These are phyloP conservation scores for Drosophila incognita DNA, from an alignment of 2,888 invertebrate genomes.

Conservation along the genomic window DNA sequence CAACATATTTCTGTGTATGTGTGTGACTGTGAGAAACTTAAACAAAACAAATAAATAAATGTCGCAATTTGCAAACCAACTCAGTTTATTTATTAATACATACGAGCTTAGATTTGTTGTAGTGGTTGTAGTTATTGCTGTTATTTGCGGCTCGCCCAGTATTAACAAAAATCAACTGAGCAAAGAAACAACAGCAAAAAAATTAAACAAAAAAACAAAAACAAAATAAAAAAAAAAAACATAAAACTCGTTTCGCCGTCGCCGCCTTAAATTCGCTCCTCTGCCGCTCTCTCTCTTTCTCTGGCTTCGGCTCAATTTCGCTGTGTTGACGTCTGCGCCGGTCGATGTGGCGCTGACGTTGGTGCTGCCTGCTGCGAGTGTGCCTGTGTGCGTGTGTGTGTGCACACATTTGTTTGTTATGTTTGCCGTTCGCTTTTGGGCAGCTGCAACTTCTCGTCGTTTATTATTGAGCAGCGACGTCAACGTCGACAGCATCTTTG, in stretches of 20 bases:
- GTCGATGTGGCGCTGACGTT: constrained; percentile 57
- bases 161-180: constrained; percentile 31
- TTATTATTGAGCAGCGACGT: constrained; percentile 32
- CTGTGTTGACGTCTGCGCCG: constrained; percentile 75
- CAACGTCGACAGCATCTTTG: constrained; percentile 51
- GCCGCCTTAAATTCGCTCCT: constrained; percentile 21
- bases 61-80: constrained; percentile 71
- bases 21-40: constrained; percentile 22
- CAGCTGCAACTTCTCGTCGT: constrained; percentile 52
- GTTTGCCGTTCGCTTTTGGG: constrained; percentile 47
- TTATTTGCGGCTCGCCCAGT: constrained; percentile 42
- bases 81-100: constrained; percentile 65
- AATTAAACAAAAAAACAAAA: constrained; percentile 19
- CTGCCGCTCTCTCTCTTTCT: constrained; percentile 31
- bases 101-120: constrained; percentile 1
- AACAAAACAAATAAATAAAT: constrained; percentile 40
- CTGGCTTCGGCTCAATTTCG: constrained; percentile 28
- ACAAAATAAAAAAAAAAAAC: constrained; percentile 25
- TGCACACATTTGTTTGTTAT: constrained; percentile 59
- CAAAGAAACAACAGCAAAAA: constrained; percentile 28
- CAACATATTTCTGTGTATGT: constrained; percentile 17
- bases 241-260: constrained; percentile 50
- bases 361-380: constrained; percentile 33
- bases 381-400: constrained; percentile 14
- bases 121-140: constrained; percentile 37